Evolutionary conservation across 2,113 vertebrate species (phyloP), one percentile per base, ranked within the genome.

Genomic region (Sigmodon hispidus): DNA sequence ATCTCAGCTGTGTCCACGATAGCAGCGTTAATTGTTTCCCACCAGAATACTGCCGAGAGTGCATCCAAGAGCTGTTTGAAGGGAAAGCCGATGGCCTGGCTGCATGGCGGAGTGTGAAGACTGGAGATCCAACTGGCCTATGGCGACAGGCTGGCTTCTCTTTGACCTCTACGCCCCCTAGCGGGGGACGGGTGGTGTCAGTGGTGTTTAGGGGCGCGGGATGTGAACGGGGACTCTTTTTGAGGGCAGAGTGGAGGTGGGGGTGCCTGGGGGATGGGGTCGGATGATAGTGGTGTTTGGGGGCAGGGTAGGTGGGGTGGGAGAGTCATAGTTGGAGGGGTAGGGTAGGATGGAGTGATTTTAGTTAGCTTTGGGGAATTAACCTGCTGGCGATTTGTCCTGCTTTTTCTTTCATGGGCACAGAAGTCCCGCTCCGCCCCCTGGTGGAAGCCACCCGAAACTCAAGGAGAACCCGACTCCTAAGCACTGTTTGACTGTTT

Each of bases 371-470:
- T 89, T 9, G 31, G 16, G 40, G 1, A 55, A 17, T 9, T 67
- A 70, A 65, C 57, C 75, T 7, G 4, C 4, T 4, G 43, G 67
- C n/a, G 0, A 8, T 45, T 45, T 40, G 4, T 13, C 43, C 1
- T 22, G 15, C 7, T 0, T 69, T 31, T 57, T 55, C 48, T 80
- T 57, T 59, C 67, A 10, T 26, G 31, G 2, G 17, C 88, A 77
- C 85, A 16, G 45, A 96, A 45, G 83, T 29, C 48, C 87, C 15
- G n/a, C 55, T 59, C 94, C 94, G 96, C 96, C 94, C 93, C 89
- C 97, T 96, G 76, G 90, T 94, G 95, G 96, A 84, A 21, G 65
- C 24, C 12, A 2, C 36, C 22, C 2, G 86, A 5, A 24, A 26
- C 48, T 29, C 85, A 29, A 4, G 45, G 40, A 59, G 31, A 59